Conservation (phyloP, 2,888 invertebrate species). For the Halictus quadricinctus region DNA sequence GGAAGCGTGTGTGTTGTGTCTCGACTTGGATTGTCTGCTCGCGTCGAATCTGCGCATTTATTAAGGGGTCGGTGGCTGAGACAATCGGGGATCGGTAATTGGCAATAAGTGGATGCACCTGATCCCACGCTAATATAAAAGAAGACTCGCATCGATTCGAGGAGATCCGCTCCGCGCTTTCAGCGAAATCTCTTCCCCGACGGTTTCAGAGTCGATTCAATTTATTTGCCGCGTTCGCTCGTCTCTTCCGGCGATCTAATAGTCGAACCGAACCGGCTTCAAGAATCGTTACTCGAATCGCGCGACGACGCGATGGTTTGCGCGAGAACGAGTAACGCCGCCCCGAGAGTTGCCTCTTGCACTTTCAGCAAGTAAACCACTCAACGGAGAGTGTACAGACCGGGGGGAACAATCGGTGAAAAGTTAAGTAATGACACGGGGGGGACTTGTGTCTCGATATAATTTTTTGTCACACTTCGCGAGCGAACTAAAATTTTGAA, state of each 20-base stretch:
- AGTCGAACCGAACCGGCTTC: constrained; percentile 32
- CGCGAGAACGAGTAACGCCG: constrained; percentile 22
- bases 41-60: neutral
- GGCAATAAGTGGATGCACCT: constrained; percentile 5
- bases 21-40: neutral
- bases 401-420: constrained; percentile 1
- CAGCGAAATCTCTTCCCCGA: constrained; percentile 5
- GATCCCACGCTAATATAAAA: neutral
- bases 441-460: too few species aligned
- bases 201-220: constrained; percentile 22
- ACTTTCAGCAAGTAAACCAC: constrained; percentile 54
- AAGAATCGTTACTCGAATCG: constrained; percentile 43
- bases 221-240: constrained; percentile 37
- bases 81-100: neutral
- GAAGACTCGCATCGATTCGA: neutral
- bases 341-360: constrained; percentile 56
- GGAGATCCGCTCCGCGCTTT: neutral
- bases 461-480: too few species aligned
- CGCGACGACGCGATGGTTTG: neutral
- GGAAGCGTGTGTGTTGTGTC: too few species aligned
- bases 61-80: neutral
- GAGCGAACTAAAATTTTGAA: too few species aligned
- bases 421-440: constrained; percentile 13
- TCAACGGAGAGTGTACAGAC: constrained; percentile 24
- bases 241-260: constrained; percentile 38